These are phyloP conservation scores for Cactoblastis cactorum DNA, from an alignment of 2,888 invertebrate genomes.

Conservation along the genomic window DNA sequence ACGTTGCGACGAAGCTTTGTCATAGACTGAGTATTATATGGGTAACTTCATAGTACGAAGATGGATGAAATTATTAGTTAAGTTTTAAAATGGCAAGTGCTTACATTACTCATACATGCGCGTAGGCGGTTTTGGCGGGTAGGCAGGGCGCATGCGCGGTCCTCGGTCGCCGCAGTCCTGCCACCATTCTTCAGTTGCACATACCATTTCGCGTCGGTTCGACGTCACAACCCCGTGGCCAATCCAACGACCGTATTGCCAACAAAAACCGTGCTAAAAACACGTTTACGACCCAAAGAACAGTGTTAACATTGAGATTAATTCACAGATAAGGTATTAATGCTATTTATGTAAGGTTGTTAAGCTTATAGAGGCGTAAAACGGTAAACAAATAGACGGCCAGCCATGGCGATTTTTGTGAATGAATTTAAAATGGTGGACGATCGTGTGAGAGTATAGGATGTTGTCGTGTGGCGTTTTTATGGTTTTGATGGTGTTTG, in stretches of 20 bases:
- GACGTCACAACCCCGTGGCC: slow-evolving; percentile 40
- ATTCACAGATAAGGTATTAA: slow-evolving; percentile 25
- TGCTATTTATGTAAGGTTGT: slow-evolving; percentile 27
- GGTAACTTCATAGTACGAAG: background rate
- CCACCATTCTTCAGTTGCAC: slow-evolving; percentile 77
- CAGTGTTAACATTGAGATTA: slow-evolving; percentile 34
- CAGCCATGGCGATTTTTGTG: slow-evolving; percentile 72
- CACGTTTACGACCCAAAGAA: slow-evolving; percentile 33
- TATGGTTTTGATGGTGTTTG: slow-evolving; percentile 34
- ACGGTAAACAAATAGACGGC: slow-evolving; percentile 69
- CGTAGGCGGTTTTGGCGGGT: slow-evolving; percentile 77
- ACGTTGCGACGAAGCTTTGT: slow-evolving; percentile 12
- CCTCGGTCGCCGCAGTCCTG: slow-evolving; percentile 69
- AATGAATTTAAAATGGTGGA: slow-evolving; percentile 79
- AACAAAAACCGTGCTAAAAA: slow-evolving; percentile 55
- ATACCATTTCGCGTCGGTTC: slow-evolving; percentile 38
- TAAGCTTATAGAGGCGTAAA: slow-evolving; percentile 49
- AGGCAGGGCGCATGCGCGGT: slow-evolving; percentile 60
- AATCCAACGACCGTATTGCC: slow-evolving; percentile 46
- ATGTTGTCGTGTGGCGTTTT: slow-evolving; percentile 43
- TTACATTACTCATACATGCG: slow-evolving; percentile 64
- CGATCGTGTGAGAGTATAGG: slow-evolving; percentile 51
- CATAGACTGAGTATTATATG: background rate
- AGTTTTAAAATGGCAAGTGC: slow-evolving; percentile 55
- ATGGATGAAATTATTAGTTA: slow-evolving; percentile 45